A percentile compares a stretch with the other conserved stretches of the same genome.
Evolutionary conservation across 23 tunicate genomes (phyloP).

Genomic region (Trididemnum clinides): DNA sequence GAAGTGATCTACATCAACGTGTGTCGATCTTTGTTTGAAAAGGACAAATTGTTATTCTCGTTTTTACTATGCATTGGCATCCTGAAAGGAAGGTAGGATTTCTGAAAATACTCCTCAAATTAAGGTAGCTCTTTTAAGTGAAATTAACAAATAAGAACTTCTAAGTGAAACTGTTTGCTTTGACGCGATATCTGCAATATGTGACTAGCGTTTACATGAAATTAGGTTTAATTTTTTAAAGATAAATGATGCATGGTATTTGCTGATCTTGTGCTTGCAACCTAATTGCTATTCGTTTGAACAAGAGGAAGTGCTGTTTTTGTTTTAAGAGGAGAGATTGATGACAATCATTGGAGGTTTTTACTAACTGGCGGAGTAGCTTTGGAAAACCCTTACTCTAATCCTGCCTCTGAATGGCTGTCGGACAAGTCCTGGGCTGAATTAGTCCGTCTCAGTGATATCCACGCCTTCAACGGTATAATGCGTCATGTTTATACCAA

Average conservation of each 20-base stretch:
- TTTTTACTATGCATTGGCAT: constrained; percentile 88
- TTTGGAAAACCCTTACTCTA: constrained; percentile 79
- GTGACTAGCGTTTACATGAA: no score
- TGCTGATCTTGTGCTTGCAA: no score
- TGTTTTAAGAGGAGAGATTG: constrained; percentile 53
- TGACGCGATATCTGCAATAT: no score
- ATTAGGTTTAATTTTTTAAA: no score
- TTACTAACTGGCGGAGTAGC: constrained; percentile 89
- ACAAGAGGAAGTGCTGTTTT: no score
- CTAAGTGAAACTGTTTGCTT: no score
- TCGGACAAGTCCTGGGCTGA: constrained; percentile 93
- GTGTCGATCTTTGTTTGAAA: constrained; percentile 86
- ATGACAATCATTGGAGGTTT: constrained; percentile 77
- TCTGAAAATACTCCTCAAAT: no score
- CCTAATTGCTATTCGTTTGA: no score
- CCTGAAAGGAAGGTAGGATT: constrained; percentile 66
- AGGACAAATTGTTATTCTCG: constrained; percentile 83
- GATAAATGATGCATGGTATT: no score
- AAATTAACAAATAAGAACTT: no score
- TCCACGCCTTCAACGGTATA: constrained; percentile 61
- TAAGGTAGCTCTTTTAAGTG: no score
- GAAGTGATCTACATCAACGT: constrained; percentile 68
- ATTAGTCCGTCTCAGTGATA: constrained; percentile 72
- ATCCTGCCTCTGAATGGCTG: constrained; percentile 79
- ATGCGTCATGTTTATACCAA: constrained; percentile 61